Percentiles rank a stretch among this genome's conserved stretches.
Conservation (phyloP, 2,888 invertebrate species). For the Athalia rosae region DNA sequence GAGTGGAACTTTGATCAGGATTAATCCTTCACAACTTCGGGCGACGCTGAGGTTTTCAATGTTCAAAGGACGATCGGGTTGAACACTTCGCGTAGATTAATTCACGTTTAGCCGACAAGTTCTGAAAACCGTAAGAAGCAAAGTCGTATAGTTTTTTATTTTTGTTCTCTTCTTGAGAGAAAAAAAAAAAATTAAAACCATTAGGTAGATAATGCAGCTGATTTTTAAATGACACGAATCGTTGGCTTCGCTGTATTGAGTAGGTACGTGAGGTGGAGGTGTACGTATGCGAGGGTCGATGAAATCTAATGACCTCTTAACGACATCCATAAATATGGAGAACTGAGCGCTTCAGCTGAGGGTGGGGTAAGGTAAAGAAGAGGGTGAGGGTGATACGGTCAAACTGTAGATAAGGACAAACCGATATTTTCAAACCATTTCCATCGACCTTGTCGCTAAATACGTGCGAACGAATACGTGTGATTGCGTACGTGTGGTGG, state of each 20-base stretch:
- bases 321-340: conserved; percentile 16
- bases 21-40: too few species aligned
- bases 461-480: background rate
- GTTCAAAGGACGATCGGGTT: too few species aligned
- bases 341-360: background rate
- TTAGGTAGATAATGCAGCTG: background rate
- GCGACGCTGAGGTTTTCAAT: too few species aligned
- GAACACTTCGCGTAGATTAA: too few species aligned
- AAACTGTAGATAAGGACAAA: conserved; percentile 17
- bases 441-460: background rate
- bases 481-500: background rate
- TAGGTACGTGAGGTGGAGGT: background rate
- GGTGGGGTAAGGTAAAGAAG: background rate
- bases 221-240: background rate
- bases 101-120: too few species aligned
- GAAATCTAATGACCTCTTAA: conserved; percentile 14
- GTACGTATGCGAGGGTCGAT: background rate
- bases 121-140: too few species aligned
- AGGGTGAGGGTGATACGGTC: background rate
- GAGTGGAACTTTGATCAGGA: too few species aligned
- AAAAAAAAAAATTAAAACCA: background rate
- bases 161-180: background rate
- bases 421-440: conserved; percentile 16
- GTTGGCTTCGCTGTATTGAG: background rate
- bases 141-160: background rate